Percentiles rank a stretch among this genome's conserved stretches.
Evolutionary conservation across 2,113 vertebrate genomes (phyloP).

Genomic region (Pangasianodon gigas): DNA sequence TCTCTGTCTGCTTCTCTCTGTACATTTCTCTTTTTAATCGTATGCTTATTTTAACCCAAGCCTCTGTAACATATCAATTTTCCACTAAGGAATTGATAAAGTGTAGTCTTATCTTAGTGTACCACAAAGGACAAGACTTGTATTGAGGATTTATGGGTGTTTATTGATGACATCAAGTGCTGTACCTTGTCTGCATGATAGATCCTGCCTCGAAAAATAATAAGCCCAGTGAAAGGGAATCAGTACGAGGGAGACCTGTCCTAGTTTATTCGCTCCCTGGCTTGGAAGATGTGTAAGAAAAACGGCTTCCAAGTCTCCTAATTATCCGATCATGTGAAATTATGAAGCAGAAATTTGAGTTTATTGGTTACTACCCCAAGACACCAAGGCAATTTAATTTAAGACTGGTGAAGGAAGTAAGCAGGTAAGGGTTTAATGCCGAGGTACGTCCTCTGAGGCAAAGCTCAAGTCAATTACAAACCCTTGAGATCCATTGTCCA

Average conservation of each 20-base stretch:
- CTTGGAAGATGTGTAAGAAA: neutral
- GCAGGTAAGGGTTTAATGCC: neutral
- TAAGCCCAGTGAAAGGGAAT: neutral
- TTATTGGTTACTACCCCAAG: constrained; percentile 14
- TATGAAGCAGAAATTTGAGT: neutral
- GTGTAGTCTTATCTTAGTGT: neutral
- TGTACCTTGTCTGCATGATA: neutral
- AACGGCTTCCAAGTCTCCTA: neutral
- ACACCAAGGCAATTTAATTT: neutral
- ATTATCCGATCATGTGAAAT: neutral
- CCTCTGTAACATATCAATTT: neutral
- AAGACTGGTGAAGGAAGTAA: neutral
- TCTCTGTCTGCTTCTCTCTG: neutral
- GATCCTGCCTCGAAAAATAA: neutral
- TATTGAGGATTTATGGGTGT: neutral
- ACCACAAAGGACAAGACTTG: neutral
- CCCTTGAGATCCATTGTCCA: neutral
- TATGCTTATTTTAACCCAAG: neutral
- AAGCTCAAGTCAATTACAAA: constrained; percentile 30
- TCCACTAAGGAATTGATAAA: neutral
- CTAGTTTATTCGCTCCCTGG: neutral
- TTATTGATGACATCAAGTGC: neutral
- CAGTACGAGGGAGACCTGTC: constrained; percentile 2
- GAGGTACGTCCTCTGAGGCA: neutral
- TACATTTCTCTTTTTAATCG: neutral